Base-by-base conservation (phyloP, 2,113 vertebrate genomes). In the Carettochelys insculpta region DNA sequence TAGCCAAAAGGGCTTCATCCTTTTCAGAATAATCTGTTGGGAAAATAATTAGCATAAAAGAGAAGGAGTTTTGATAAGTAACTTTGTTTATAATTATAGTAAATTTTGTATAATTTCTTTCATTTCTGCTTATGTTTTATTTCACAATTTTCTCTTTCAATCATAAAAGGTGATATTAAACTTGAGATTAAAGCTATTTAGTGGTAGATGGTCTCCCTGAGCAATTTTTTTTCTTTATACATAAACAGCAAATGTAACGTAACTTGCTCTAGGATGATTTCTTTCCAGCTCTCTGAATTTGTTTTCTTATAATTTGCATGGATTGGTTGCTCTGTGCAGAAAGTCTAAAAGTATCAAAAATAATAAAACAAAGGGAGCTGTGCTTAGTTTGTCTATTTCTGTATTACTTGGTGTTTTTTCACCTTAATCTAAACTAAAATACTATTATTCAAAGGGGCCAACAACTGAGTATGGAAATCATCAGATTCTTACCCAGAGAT, bases 1-100 rank as follows among this genome's bases (percentile, higher is more conserved):
- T 88, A 90, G 77, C 87, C 90, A 90, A 92, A 90, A 95, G 94
- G 76, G 91, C 85, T 96, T 96, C 93, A 89, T 94, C 86, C 77
- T 95, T 95, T 97, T 95, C 93, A 94, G 90, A 96, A 89, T 92
- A 90, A 96, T 96, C 89, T 96, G 92, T 95, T 96, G 92, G 94
- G 92, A 93, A 96, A 96, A 96, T 96, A 95, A 96, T 96, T 96
- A 93, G 94, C 96, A 97, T 97, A 95, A 97, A 93, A 95, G 92
- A 97, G 95, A 96, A 88, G 45, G 90, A 95, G 93, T 90, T 96
- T 96, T 92, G 92, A 96, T 95, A 94, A 95, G 95, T 86, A 96
- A 93, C 95, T 95, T 94, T 95, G 93, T 89, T 95, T 82, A 52
- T 96, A 97, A 97, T 97, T 97, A 97, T 93, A 96, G 92, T 94